Percentiles rank a stretch among this genome's conserved stretches.
These are phyloP conservation scores for Drosophila arawakana DNA, from an alignment of 1,140 invertebrate genomes.

Conservation along the genomic window DNA sequence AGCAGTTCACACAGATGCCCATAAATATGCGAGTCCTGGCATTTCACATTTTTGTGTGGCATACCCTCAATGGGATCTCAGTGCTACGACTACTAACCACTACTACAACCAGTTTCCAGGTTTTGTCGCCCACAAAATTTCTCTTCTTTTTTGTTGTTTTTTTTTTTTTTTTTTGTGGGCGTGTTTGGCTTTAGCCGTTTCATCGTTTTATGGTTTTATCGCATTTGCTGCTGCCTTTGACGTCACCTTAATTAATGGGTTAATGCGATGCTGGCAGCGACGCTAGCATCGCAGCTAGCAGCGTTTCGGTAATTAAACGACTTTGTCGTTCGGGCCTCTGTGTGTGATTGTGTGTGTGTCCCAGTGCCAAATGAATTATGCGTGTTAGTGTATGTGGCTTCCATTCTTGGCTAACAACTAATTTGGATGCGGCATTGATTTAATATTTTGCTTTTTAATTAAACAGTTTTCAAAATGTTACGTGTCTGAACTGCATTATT, in stretches of 20 bases:
- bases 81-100: not conserved
- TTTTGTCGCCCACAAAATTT: conserved; percentile 16
- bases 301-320: conserved; percentile 77
- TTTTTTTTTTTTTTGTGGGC: conserved; percentile 24
- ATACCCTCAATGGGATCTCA: not conserved
- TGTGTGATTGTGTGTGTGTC: too few relatives aligned
- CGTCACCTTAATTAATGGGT: conserved; percentile 83
- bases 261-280: conserved; percentile 73
- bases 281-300: conserved; percentile 54
- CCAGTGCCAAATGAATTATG: conserved; percentile 73
- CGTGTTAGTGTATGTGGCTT: conserved; percentile 33
- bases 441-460: conserved; percentile 78
- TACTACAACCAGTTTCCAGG: conserved; percentile 5
- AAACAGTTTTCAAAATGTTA: conserved; percentile 57
- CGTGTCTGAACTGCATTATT: conserved; percentile 62
- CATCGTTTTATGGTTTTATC: conserved; percentile 51
- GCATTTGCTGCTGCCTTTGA: conserved; percentile 64
- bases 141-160: too few relatives aligned
- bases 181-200: conserved; percentile 30
- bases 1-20: conserved; percentile 50
- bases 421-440: conserved; percentile 66
- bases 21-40: conserved; percentile 72
- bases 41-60: conserved; percentile 59
- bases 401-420: conserved; percentile 35
- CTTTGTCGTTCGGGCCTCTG: conserved; percentile 71